Conservation (phyloP, 2,113 vertebrate genomes). For the Nothoprocta perdicaria region DNA sequence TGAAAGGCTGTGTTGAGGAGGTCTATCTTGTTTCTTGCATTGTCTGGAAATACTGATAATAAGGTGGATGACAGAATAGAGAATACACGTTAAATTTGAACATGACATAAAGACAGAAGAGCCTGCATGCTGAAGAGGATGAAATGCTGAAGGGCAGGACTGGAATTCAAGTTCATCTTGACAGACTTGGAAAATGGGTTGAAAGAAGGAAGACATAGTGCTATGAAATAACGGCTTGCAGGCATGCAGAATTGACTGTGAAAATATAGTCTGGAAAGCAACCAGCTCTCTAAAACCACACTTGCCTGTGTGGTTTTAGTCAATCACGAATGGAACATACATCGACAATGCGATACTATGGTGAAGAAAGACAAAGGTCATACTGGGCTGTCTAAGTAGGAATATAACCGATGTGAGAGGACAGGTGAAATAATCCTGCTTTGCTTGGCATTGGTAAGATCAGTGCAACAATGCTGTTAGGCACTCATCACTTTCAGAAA, state of each 20-base stretch:
- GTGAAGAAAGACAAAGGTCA: background rate
- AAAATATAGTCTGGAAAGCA: background rate
- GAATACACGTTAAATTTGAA: background rate
- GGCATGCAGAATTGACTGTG: background rate
- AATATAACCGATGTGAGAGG: background rate
- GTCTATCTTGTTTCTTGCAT: background rate
- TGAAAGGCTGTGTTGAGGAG: background rate
- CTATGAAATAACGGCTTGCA: background rate
- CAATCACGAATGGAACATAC: background rate
- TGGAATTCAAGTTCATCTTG: background rate
- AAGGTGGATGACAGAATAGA: background rate
- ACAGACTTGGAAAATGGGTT: background rate
- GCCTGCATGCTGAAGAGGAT: background rate
- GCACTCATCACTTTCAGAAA: background rate
- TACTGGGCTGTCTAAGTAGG: background rate
- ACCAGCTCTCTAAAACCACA: background rate
- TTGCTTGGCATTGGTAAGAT: background rate
- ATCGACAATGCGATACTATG: background rate
- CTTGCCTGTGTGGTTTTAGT: background rate
- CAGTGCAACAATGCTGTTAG: background rate
- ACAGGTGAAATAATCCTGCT: background rate
- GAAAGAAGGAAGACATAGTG: background rate
- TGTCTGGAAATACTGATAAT: background rate
- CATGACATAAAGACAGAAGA: background rate
- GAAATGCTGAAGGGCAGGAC: background rate